A percentile compares a stretch with the other conserved stretches of the same genome.
phyloP scores from a whole-genome alignment of 2,888 invertebrate species.

The Pristionchus maxplancki region DNA sequence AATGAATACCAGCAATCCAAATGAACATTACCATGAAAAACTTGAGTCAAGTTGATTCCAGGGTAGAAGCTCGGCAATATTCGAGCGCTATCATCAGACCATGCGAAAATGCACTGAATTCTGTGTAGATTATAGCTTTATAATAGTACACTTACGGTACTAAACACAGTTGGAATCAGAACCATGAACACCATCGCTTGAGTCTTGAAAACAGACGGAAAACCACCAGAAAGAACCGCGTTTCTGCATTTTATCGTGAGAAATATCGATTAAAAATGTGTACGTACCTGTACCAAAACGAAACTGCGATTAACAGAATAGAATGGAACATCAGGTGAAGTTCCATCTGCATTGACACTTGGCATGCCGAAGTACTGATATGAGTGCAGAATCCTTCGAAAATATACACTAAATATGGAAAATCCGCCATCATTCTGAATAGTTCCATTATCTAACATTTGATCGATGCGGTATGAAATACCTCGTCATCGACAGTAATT shows the following conservation, averaged over 20 bases:
- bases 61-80: neutral
- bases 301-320: neutral
- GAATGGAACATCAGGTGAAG: conserved; percentile 12
- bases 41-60: neutral
- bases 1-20: neutral
- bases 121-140: neutral
- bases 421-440: conserved; percentile 1
- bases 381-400: conserved; percentile 31
- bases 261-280: too few species aligned
- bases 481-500: conserved; percentile 16
- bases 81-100: neutral
- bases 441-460: neutral
- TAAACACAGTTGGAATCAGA: neutral
- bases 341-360: conserved; percentile 7
- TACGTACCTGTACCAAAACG: conserved; percentile 17
- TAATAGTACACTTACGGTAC: neutral
- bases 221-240: neutral
- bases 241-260: neutral
- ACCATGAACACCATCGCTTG: neutral
- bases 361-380: neutral
- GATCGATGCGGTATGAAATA: neutral
- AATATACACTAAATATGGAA: conserved; percentile 14
- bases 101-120: conserved; percentile 5
- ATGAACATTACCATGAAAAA: neutral
- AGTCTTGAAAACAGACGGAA: neutral